Conservation (phyloP, 1,140 invertebrate genomes). For the Drosophila mauritiana region DNA sequence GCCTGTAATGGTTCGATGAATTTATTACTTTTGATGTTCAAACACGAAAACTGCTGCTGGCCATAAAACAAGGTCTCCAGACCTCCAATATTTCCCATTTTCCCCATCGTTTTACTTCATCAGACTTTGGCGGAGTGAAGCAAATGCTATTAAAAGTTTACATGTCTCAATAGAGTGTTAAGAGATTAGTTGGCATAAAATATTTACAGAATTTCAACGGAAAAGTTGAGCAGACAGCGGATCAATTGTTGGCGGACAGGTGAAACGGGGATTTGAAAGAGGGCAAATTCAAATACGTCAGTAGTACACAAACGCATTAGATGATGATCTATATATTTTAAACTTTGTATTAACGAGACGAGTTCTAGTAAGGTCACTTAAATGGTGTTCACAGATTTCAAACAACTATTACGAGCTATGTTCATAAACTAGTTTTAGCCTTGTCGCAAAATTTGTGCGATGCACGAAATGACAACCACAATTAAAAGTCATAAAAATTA, state of each 20-base stretch:
- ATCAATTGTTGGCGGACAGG: neutral
- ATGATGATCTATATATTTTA: too few relatives aligned
- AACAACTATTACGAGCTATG: neutral
- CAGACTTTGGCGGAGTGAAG: slow-evolving; percentile 37
- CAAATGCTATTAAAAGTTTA: slow-evolving; percentile 82
- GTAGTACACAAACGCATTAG: too few relatives aligned
- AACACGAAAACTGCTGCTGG: slow-evolving; percentile 82
- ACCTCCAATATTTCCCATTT: slow-evolving; percentile 11
- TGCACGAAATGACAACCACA: neutral
- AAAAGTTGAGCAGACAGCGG: slow-evolving; percentile 44
- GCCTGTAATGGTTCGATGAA: slow-evolving; percentile 70
- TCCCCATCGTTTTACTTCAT: slow-evolving; percentile 1
- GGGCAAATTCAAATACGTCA: too few relatives aligned
- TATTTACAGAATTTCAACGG: slow-evolving; percentile 57
- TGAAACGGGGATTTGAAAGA: neutral
- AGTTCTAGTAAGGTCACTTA: neutral
- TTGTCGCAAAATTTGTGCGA: neutral
- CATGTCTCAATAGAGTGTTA: slow-evolving; percentile 82
- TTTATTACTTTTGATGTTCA: slow-evolving; percentile 83
- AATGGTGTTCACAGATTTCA: neutral
- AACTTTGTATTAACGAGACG: too few relatives aligned
- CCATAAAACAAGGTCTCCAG: slow-evolving; percentile 71
- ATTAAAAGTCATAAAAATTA: neutral
- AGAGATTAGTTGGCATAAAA: slow-evolving; percentile 78
- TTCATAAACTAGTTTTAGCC: neutral